A percentile compares a stretch with the other conserved stretches of the same genome.
Evolutionary conservation across 2,113 vertebrate species (phyloP).

Genomic region (Xiphophorus couchianus): DNA sequence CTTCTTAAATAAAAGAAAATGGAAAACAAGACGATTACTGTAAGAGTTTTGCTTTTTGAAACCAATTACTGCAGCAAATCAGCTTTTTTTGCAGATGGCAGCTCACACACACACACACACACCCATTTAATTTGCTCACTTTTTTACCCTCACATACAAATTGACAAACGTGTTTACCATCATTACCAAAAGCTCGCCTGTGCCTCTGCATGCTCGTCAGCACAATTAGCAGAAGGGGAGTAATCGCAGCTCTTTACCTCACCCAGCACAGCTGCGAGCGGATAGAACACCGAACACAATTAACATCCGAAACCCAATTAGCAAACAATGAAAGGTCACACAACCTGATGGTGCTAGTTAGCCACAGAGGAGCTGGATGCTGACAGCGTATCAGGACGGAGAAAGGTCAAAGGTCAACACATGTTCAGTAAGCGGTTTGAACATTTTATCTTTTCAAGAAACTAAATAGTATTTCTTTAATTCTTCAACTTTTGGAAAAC

Average conservation of each 20-base stretch:
- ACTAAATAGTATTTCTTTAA: background rate
- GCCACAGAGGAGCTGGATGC: slow-evolving; percentile 34
- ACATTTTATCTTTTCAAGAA: slow-evolving; percentile 16
- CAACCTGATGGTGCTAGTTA: slow-evolving; percentile 57
- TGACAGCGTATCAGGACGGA: background rate
- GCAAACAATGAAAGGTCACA: slow-evolving; percentile 64
- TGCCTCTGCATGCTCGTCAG: slow-evolving; percentile 41
- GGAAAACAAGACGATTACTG: background rate
- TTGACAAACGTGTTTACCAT: slow-evolving; percentile 59
- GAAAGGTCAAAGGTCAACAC: background rate
- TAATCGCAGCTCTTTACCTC: slow-evolving; percentile 61
- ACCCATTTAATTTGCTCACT: slow-evolving; percentile 36
- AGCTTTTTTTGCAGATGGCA: background rate
- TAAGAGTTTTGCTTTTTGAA: slow-evolving; percentile 6
- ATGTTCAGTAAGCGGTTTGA: background rate
- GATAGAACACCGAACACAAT: slow-evolving; percentile 57
- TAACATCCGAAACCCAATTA: slow-evolving; percentile 69
- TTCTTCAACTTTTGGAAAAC: background rate
- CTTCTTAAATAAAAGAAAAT: background rate
- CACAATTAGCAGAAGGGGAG: slow-evolving; percentile 58
- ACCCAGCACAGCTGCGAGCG: slow-evolving; percentile 55
- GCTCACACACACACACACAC: background rate
- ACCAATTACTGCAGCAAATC: slow-evolving; percentile 7
- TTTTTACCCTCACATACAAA: slow-evolving; percentile 40
- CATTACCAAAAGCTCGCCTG: slow-evolving; percentile 50